These are phyloP conservation scores for Oedothorax gibbosus DNA, from an alignment of 1,140 invertebrate genomes.

Conservation along the genomic window DNA sequence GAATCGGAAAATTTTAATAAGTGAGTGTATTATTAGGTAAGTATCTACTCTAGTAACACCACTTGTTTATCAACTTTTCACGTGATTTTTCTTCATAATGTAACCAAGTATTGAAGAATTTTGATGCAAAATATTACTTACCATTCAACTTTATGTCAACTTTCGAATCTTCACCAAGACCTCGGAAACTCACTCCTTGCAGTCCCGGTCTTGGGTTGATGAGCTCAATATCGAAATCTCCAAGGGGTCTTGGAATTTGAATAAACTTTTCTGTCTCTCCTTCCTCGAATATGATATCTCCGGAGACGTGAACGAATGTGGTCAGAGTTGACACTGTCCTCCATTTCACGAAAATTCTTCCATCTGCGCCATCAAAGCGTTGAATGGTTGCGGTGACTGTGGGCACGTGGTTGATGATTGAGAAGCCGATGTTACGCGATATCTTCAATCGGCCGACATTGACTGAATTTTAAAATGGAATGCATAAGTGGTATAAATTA, in stretches of 20 bases:
- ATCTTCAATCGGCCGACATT: too few species aligned
- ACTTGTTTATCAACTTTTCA: too few species aligned
- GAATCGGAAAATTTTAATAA: too few species aligned
- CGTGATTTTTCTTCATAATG: too few species aligned
- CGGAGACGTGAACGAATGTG: background rate
- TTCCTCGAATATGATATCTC: background rate
- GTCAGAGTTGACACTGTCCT: too few species aligned
- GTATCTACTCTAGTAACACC: too few species aligned
- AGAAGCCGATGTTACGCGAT: too few species aligned
- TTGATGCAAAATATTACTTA: too few species aligned
- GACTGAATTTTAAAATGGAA: too few species aligned
- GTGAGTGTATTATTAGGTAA: too few species aligned
- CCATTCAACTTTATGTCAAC: background rate
- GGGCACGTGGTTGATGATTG: slow-evolving; percentile 66
- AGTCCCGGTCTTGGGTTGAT: background rate
- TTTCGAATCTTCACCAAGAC: background rate
- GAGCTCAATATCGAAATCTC: background rate
- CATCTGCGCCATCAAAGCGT: slow-evolving; percentile 71
- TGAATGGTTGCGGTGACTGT: slow-evolving; percentile 72
- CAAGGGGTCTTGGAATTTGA: background rate
- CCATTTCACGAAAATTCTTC: slow-evolving; percentile 68
- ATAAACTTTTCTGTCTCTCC: background rate
- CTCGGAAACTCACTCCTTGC: background rate
- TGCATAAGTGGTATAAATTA: too few species aligned
- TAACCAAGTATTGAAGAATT: too few species aligned